These are phyloP conservation scores for Brachionus asplanchnoidis DNA, from an alignment of 1,140 invertebrate genomes.

Conservation along the genomic window DNA sequence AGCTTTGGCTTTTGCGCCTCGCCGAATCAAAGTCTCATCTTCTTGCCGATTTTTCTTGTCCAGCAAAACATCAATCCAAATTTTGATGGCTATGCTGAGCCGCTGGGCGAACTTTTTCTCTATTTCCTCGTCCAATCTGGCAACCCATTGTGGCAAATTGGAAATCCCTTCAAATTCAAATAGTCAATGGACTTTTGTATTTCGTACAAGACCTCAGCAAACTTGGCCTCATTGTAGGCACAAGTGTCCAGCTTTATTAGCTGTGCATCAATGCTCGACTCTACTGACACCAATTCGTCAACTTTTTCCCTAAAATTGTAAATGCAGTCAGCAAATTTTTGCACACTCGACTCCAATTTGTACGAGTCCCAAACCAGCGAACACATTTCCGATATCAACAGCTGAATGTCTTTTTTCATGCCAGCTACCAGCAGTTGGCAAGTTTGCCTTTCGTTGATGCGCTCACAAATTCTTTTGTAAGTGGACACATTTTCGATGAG, in stretches of 20 bases:
- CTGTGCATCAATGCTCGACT: constrained; percentile 93
- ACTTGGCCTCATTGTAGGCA: constrained; percentile 81
- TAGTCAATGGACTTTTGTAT: constrained; percentile 97
- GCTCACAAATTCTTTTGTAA: constrained; percentile 90
- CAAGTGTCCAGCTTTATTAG: constrained; percentile 87
- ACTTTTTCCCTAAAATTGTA: constrained; percentile 93
- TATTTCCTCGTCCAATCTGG: constrained; percentile 83
- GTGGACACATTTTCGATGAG: constrained; percentile 93
- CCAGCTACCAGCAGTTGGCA: constrained; percentile 71
- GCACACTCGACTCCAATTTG: constrained; percentile 93
- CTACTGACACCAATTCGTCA: constrained; percentile 85
- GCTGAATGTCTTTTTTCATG: constrained; percentile 80
- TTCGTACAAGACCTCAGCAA: constrained; percentile 85
- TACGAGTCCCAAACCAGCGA: constrained; percentile 95
- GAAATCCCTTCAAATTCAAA: constrained; percentile 92
- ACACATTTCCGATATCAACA: constrained; percentile 81
- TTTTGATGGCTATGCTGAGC: constrained; percentile 84
- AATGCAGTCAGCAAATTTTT: constrained; percentile 85
- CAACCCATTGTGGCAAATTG: constrained; percentile 92
- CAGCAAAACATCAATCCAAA: constrained; percentile 85
- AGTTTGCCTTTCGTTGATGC: constrained; percentile 63
- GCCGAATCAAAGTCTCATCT: constrained; percentile 46
- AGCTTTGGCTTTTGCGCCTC: neutral
- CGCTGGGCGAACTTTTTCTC: constrained; percentile 83
- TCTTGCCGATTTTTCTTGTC: constrained; percentile 73